These are phyloP conservation scores for Ridgeia piscesae DNA, from an alignment of 1,140 invertebrate genomes.

Conservation along the genomic window DNA sequence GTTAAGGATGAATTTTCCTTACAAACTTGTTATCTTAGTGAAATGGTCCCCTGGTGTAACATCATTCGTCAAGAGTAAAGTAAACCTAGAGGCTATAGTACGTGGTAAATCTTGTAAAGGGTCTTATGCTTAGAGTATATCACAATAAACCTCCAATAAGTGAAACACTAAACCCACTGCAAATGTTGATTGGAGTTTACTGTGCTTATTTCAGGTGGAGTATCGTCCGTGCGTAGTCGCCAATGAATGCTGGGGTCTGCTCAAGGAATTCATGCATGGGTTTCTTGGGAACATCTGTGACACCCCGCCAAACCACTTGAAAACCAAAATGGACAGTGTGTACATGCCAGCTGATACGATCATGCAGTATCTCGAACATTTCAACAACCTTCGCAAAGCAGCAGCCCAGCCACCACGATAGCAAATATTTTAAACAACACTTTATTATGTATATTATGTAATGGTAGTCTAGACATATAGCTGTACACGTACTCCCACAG, in stretches of 20 bases:
- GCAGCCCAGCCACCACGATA: slow-evolving; percentile 10
- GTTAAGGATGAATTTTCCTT: too few relatives aligned
- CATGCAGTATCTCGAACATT: slow-evolving; percentile 93
- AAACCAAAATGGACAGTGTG: slow-evolving; percentile 80
- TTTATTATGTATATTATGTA: neutral
- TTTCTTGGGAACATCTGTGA: slow-evolving; percentile 76
- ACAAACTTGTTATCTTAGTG: too few relatives aligned
- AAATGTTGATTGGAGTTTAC: neutral
- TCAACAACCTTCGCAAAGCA: slow-evolving; percentile 70
- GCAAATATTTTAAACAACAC: neutral
- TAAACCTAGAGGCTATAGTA: too few relatives aligned
- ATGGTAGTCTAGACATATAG: too few relatives aligned
- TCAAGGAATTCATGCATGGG: slow-evolving; percentile 89
- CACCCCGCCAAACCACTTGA: slow-evolving; percentile 54
- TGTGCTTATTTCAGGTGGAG: slow-evolving; percentile 70
- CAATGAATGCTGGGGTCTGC: slow-evolving; percentile 84
- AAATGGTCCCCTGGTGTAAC: too few relatives aligned
- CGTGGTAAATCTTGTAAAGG: too few relatives aligned
- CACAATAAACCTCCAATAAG: too few relatives aligned
- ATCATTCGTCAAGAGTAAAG: too few relatives aligned
- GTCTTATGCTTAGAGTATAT: too few relatives aligned
- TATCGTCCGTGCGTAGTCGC: slow-evolving; percentile 88
- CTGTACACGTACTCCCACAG: too few relatives aligned
- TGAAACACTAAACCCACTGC: neutral
- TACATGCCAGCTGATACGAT: slow-evolving; percentile 82